Conservation (phyloP, 1,140 invertebrate genomes). For the Thalassaphorura encarpata region DNA sequence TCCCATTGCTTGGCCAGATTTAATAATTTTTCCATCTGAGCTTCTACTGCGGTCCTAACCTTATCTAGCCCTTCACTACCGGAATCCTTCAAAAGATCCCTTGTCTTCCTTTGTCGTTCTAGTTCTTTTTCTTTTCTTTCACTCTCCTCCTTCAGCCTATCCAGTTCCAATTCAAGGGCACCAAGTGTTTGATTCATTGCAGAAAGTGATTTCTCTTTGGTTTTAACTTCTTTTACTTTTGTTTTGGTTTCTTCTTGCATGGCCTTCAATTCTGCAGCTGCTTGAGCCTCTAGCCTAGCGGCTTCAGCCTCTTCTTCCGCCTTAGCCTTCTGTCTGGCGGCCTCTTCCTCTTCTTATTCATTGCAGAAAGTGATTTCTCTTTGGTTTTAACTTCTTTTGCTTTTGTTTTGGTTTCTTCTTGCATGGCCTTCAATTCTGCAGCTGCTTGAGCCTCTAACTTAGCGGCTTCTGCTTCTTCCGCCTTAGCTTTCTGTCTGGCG, state of each 20-base stretch:
- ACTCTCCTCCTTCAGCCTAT: constrained; percentile 37
- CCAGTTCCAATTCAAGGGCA: constrained; percentile 39
- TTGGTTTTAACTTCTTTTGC: constrained; percentile 7
- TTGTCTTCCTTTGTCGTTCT: constrained; percentile 50
- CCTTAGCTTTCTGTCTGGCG: constrained; percentile 27
- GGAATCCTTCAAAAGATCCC: constrained; percentile 51
- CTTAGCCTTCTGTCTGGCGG: constrained; percentile 39
- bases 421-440: constrained; percentile 19
- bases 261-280: constrained; percentile 15
- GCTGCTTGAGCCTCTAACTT: constrained; percentile 9
- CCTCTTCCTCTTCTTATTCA: constrained; percentile 37
- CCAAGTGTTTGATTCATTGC: constrained; percentile 37
- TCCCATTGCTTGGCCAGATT: constrained; percentile 59
- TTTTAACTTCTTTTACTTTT: constrained; percentile 12
- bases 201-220: constrained; percentile 12
- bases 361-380: constrained; percentile 11
- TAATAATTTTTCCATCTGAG: constrained; percentile 48
- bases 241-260: constrained; percentile 20
- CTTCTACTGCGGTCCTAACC: constrained; percentile 49
- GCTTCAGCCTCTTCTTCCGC: constrained; percentile 36
- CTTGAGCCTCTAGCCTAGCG: constrained; percentile 9
- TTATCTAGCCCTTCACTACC: constrained; percentile 55
- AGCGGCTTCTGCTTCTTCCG: constrained; percentile 35
- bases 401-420: constrained; percentile 20
- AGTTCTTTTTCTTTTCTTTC: constrained; percentile 37